These are phyloP conservation scores for Microplitis demolitor DNA, from an alignment of 1,140 invertebrate species.

Conservation along the genomic window DNA sequence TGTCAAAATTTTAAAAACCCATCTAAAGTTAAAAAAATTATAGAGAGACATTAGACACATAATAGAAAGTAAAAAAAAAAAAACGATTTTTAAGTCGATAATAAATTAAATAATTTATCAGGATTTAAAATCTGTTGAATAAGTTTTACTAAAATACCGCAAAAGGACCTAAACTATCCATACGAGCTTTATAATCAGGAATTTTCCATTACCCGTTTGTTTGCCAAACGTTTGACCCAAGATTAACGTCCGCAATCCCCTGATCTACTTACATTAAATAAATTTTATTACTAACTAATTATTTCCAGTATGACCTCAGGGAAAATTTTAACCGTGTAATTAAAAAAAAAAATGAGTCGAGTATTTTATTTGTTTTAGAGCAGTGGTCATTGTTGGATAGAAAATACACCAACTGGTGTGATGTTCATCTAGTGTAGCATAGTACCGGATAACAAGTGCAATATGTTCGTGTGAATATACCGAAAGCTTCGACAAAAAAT, in stretches of 20 bases:
- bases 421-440: constrained; percentile 30
- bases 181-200: constrained; percentile 22
- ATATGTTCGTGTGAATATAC: constrained; percentile 43
- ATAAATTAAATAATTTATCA: too few relatives aligned
- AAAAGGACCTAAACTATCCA: too few relatives aligned
- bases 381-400: constrained; percentile 31
- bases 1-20: too few relatives aligned
- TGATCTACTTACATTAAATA: background rate
- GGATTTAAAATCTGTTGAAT: too few relatives aligned
- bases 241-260: constrained; percentile 35
- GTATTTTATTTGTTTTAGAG: background rate
- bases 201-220: constrained; percentile 40
- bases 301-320: background rate
- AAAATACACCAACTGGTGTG: background rate
- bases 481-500: constrained; percentile 34
- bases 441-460: constrained; percentile 45
- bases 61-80: too few relatives aligned
- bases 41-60: too few relatives aligned
- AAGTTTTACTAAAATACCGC: too few relatives aligned
- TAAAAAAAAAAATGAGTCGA: background rate
- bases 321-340: background rate
- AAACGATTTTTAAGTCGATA: too few relatives aligned
- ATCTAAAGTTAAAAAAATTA: too few relatives aligned
- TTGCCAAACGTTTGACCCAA: constrained; percentile 36
- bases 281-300: background rate